Conservation (phyloP, 64 coral and sea anemone genomes). For the Porites lutea region DNA sequence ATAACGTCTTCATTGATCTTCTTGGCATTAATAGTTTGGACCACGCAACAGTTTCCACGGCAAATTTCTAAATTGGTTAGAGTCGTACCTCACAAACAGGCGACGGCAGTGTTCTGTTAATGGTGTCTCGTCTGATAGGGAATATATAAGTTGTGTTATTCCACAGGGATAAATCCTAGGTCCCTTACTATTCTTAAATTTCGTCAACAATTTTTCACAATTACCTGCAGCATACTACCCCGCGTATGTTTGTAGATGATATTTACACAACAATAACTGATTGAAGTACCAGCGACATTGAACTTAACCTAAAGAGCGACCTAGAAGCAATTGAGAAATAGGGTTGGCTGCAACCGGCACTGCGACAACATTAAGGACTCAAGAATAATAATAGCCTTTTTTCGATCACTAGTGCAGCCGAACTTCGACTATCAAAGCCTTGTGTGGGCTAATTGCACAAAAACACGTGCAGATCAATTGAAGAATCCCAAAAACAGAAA, state of each 20-base stretch:
- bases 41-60: no score
- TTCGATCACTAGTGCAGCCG: not conserved
- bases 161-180: not conserved
- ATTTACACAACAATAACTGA: no score
- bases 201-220: no score
- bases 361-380: not conserved
- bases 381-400: not conserved
- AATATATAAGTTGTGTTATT: not conserved
- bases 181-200: not conserved
- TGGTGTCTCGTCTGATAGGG: not conserved
- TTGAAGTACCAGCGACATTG: not conserved
- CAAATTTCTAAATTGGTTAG: not conserved
- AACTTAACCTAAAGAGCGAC: not conserved
- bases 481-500: not conserved
- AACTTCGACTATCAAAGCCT: not conserved
- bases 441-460: not conserved
- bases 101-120: not conserved
- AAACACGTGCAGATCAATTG: slow-evolving; percentile 6
- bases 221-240: not conserved
- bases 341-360: no score
- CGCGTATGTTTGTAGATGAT: not conserved
- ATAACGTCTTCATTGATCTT: not conserved
- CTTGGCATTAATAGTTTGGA: no score
- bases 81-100: not conserved
- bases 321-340: not conserved